These are phyloP conservation scores for Oceanodroma leucorhoa DNA, from an alignment of 2,797 vertebrate species.

Conservation along the genomic window DNA sequence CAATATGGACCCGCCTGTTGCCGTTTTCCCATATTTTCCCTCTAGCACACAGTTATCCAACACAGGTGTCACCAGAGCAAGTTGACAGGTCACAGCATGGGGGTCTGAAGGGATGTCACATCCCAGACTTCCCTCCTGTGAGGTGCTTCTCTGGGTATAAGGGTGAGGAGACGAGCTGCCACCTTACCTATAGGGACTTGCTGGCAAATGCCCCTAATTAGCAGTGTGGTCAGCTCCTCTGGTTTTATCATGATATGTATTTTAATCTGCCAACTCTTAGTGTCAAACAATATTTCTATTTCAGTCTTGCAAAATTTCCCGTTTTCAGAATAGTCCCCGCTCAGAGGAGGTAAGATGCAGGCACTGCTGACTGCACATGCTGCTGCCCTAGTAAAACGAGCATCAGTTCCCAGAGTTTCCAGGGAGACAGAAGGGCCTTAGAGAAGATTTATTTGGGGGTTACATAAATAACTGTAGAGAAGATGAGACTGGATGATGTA, in stretches of 20 bases:
- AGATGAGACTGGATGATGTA: background rate
- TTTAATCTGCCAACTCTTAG: background rate
- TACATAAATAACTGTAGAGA: background rate
- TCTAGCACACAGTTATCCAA: background rate
- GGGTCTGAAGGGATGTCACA: background rate
- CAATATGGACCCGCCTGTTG: background rate
- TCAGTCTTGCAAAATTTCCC: background rate
- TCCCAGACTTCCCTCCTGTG: background rate
- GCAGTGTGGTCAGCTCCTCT: background rate
- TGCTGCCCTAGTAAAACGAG: background rate
- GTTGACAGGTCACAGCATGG: background rate
- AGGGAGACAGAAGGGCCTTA: background rate
- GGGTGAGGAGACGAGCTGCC: accelerated
- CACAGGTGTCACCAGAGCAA: background rate
- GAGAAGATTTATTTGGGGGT: background rate
- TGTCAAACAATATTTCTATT: background rate
- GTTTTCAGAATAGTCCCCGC: background rate
- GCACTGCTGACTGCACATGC: background rate
- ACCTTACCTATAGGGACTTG: background rate
- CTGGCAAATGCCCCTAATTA: background rate
- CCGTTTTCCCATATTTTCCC: background rate
- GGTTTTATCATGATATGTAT: background rate
- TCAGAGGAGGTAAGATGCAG: background rate
- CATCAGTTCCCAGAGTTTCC: background rate
- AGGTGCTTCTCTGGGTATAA: background rate